These are phyloP conservation scores for Coelogynopora nodosa DNA, from an alignment of 2,888 invertebrate species.

Conservation along the genomic window DNA sequence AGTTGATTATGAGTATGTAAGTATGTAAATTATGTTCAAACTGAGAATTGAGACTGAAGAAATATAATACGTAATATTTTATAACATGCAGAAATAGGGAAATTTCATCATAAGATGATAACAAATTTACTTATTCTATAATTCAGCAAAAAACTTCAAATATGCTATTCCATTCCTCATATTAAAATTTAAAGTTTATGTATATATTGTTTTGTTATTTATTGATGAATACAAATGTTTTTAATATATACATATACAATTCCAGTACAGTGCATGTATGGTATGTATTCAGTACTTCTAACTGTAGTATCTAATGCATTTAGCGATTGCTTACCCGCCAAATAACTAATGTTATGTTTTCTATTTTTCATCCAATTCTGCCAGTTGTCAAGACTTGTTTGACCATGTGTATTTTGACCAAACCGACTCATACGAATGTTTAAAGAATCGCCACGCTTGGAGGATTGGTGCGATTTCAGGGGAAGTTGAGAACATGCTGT, in stretches of 20 bases:
- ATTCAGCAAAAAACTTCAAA: no score
- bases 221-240: no score
- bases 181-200: neutral
- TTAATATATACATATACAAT: no score
- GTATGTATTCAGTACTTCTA: neutral
- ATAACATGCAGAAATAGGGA: no score
- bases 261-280: no score
- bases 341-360: neutral
- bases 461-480: neutral
- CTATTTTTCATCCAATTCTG: neutral
- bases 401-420: neutral
- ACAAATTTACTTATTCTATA: no score
- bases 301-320: neutral
- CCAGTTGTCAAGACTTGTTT: neutral
- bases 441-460: neutral
- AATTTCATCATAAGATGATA: no score
- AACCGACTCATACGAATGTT: neutral
- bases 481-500: neutral
- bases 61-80: no score
- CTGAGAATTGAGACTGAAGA: no score
- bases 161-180: no score
- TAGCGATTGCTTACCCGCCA: neutral
- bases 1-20: no score
- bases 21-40: no score
- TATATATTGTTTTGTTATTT: neutral